Percentiles rank a stretch among this genome's conserved stretches.
phyloP scores from a whole-genome alignment of 1,140 invertebrate species.

The Plectrocnemia conspersa region DNA sequence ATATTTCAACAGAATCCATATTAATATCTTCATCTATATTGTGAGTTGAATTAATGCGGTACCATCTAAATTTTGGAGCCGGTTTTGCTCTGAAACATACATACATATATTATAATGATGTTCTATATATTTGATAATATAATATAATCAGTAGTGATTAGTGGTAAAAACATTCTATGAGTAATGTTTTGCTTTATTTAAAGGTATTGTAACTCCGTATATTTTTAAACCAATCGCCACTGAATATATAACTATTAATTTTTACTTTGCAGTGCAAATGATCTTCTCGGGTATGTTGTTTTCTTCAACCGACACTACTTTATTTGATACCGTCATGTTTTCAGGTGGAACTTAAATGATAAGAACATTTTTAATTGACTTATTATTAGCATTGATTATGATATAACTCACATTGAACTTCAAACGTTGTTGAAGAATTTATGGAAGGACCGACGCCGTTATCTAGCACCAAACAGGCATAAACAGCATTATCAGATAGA shows the following conservation, averaged over 20 bases:
- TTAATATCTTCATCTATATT: constrained; percentile 4
- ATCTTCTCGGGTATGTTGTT: constrained; percentile 70
- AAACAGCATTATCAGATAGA: constrained; percentile 70
- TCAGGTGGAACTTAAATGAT: constrained; percentile 72
- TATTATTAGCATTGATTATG: constrained; percentile 7
- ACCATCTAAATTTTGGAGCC: constrained; percentile 26
- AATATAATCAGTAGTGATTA: neutral
- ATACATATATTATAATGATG: neutral
- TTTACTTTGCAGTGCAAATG: constrained; percentile 67
- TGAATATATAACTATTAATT: neutral
- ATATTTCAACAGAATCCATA: constrained; percentile 38
- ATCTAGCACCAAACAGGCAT: constrained; percentile 72
- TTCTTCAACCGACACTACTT: constrained; percentile 69
- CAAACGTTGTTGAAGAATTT: constrained; percentile 72
- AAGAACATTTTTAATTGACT: neutral
- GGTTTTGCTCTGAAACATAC: constrained; percentile 30
- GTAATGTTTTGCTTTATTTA: neutral
- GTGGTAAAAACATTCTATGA: neutral
- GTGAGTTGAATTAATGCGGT: constrained; percentile 10
- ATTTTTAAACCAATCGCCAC: neutral
- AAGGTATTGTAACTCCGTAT: neutral
- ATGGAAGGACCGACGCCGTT: constrained; percentile 72
- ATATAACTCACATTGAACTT: constrained; percentile 83
- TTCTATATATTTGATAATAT: neutral
- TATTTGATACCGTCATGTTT: constrained; percentile 70